Evolutionary conservation across 1,140 invertebrate genomes (phyloP).

Genomic region (Phocides pigmalion): DNA sequence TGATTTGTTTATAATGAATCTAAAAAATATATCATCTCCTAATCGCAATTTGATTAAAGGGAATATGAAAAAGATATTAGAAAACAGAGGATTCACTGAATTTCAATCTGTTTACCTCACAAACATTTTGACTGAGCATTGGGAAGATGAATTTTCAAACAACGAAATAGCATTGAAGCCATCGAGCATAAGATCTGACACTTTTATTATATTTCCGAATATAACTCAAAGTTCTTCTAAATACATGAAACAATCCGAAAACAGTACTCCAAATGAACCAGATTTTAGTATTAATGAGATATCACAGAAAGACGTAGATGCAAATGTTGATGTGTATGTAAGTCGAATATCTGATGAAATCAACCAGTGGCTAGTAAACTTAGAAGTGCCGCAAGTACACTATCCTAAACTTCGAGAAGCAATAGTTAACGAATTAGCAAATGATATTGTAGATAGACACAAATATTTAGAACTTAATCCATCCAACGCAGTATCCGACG

Average conservation of each 20-base stretch:
- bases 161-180: conserved; percentile 6
- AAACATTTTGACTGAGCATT: conserved; percentile 39
- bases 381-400: conserved; percentile 35
- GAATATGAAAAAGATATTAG: conserved; percentile 39
- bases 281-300: conserved; percentile 26
- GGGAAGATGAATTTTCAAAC: conserved; percentile 39
- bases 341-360: conserved; percentile 44
- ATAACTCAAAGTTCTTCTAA: conserved; percentile 7
- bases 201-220: conserved; percentile 41
- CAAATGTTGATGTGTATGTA: conserved; percentile 39
- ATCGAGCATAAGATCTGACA: conserved; percentile 34
- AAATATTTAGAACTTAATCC: conserved; percentile 64
- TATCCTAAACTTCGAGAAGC: conserved; percentile 39
- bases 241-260: conserved; percentile 9
- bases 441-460: conserved; percentile 53
- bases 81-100: conserved; percentile 38
- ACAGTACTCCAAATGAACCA: not conserved
- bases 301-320: conserved; percentile 34
- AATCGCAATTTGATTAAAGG: conserved; percentile 32
- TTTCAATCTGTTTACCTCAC: conserved; percentile 39
- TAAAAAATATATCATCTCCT: conserved; percentile 29
- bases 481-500: conserved; percentile 33
- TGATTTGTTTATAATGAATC: conserved; percentile 40
- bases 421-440: conserved; percentile 49
- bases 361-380: conserved; percentile 39